A percentile compares a stretch with the other conserved stretches of the same genome.
These are phyloP conservation scores for Triops longicaudatus DNA, from an alignment of 1,140 invertebrate species.

Conservation along the genomic window DNA sequence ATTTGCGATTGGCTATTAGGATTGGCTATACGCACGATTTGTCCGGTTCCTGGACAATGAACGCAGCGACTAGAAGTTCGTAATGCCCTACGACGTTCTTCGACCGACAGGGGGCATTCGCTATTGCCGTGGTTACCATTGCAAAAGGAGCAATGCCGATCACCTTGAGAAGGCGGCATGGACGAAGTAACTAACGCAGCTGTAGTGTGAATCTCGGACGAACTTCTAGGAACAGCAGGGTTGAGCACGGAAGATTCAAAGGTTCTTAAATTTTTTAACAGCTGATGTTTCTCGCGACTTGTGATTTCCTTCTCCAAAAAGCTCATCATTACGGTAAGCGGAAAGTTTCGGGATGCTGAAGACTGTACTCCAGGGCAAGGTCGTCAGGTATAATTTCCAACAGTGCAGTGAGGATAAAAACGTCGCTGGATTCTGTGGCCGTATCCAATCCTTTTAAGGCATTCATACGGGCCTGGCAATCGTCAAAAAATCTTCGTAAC, in stretches of 20 bases:
- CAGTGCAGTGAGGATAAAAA: background rate
- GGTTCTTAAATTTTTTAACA: background rate
- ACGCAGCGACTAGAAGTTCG: background rate
- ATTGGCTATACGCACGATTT: background rate
- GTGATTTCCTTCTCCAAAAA: background rate
- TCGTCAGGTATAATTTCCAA: background rate
- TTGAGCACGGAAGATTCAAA: background rate
- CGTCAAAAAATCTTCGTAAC: background rate
- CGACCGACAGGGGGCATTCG: background rate
- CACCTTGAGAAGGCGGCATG: background rate
- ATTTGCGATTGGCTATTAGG: background rate
- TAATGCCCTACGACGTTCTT: background rate
- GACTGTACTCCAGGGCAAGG: background rate
- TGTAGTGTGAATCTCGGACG: background rate
- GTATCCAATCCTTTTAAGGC: background rate
- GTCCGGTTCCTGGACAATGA: background rate
- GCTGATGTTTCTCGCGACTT: background rate
- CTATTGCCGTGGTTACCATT: background rate
- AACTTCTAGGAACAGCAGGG: background rate
- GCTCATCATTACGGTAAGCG: background rate
- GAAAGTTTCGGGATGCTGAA: background rate
- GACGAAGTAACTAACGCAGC: background rate
- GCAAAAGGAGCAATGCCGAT: background rate
- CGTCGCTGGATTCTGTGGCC: background rate
- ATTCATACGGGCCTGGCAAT: background rate